Conservation (phyloP, 2,113 vertebrate genomes). For the Ammodytes dubius region DNA sequence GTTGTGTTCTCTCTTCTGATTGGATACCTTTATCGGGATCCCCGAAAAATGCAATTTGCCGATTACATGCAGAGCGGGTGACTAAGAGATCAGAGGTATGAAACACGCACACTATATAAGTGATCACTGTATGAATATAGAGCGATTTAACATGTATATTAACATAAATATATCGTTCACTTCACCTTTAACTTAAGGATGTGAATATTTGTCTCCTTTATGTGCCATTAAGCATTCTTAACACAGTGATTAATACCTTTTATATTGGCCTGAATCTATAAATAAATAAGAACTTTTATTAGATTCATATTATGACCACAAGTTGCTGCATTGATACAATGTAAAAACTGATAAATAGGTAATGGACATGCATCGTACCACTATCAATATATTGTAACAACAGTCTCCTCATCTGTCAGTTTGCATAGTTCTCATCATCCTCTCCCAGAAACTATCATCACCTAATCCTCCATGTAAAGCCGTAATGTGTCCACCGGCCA, state of each 20-base stretch:
- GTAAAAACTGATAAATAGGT: background rate
- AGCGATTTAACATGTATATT: no score
- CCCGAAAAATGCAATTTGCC: no score
- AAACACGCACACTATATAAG: no score
- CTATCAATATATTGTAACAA: background rate
- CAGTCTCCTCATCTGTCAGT: slow-evolving; percentile 26
- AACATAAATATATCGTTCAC: no score
- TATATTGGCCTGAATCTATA: background rate
- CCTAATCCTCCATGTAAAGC: slow-evolving; percentile 68
- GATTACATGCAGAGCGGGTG: no score
- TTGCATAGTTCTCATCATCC: slow-evolving; percentile 22
- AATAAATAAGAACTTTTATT: background rate
- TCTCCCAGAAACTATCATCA: slow-evolving; percentile 50
- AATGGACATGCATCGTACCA: background rate
- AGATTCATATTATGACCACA: background rate
- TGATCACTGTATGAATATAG: no score
- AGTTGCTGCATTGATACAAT: slow-evolving; percentile 43
- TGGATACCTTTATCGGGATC: no score
- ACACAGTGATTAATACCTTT: background rate
- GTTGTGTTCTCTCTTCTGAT: no score
- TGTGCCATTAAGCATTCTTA: no score
- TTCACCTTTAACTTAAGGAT: background rate
- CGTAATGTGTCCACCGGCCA: slow-evolving; percentile 50
- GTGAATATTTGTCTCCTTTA: background rate
- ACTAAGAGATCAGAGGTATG: no score